A percentile compares a stretch with the other conserved stretches of the same genome.
Conservation (phyloP, 2,888 invertebrate genomes). For the Euproctis similis region DNA sequence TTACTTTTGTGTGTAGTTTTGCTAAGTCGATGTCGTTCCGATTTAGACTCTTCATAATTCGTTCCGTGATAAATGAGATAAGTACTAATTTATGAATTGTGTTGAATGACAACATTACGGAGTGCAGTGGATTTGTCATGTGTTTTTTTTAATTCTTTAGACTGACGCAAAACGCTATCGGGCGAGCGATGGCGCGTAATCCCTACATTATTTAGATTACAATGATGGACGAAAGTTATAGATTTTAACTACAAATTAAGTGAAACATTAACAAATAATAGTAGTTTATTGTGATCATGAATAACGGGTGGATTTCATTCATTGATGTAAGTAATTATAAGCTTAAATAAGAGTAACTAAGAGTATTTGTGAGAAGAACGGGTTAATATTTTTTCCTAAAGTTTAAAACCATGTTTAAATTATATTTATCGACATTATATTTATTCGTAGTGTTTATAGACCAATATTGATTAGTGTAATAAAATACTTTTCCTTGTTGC, state of each 20-base stretch:
- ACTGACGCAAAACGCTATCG: constrained; percentile 36
- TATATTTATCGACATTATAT: too few relatives aligned
- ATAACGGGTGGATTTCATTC: constrained; percentile 17
- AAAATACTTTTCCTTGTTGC: constrained; percentile 18
- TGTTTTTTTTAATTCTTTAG: constrained; percentile 21
- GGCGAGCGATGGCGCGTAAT: constrained; percentile 42
- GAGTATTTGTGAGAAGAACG: too few relatives aligned
- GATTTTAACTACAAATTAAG: constrained; percentile 16
- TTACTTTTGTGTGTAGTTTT: constrained; percentile 59
- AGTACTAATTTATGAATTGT: constrained; percentile 40
- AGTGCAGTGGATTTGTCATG: constrained; percentile 19
- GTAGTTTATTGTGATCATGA: constrained; percentile 21
- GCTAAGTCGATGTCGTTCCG: constrained; percentile 54
- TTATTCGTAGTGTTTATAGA: too few relatives aligned
- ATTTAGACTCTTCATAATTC: constrained; percentile 43
- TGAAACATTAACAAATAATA: constrained; percentile 21
- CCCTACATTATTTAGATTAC: constrained; percentile 39
- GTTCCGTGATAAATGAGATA: constrained; percentile 22
- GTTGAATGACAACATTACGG: constrained; percentile 29
- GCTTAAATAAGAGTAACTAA: too few relatives aligned
- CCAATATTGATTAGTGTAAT: constrained; percentile 9
- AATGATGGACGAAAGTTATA: constrained; percentile 22
- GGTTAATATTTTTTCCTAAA: too few relatives aligned
- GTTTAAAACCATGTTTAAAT: too few relatives aligned
- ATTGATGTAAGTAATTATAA: constrained; percentile 20